phyloP scores from a whole-genome alignment of 1,140 invertebrate genomes.

The Eurytemora carolleeae region DNA sequence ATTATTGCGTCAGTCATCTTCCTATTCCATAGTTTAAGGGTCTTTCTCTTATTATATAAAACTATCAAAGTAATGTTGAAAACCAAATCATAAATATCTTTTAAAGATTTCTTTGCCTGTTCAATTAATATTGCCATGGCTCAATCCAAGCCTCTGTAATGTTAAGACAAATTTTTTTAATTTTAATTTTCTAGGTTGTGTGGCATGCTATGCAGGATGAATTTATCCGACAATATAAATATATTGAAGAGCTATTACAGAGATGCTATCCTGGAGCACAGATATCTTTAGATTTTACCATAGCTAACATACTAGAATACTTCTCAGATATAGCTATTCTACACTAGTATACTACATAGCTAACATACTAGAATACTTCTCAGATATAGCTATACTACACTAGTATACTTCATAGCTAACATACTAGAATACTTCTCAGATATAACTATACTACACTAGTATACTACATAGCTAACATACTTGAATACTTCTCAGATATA shows the following conservation, averaged over 20 bases:
- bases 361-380: neutral
- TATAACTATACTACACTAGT: conserved; percentile 79
- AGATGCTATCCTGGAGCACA: conserved; percentile 90
- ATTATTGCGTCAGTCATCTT: too few species aligned
- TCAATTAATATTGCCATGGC: too few species aligned
- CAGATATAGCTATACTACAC: conserved; percentile 86
- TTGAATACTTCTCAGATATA: conserved; percentile 44
- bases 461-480: neutral
- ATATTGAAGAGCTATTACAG: conserved; percentile 76
- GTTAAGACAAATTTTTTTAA: neutral
- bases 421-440: conserved; percentile 31
- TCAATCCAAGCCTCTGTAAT: too few species aligned
- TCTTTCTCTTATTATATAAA: too few species aligned
- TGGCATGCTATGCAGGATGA: conserved; percentile 99
- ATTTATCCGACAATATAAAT: conserved; percentile 90
- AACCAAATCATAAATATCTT: too few species aligned
- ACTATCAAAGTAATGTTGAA: too few species aligned
- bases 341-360: conserved; percentile 34
- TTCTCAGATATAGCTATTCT: conserved; percentile 97
- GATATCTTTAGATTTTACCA: conserved; percentile 84
- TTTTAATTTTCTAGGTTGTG: conserved; percentile 46
- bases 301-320: conserved; percentile 81
- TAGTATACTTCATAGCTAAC: conserved; percentile 24
- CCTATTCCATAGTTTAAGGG: too few species aligned
- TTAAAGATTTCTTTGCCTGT: too few species aligned